Percentiles rank a stretch among this genome's conserved stretches.
Evolutionary conservation across 2,797 vertebrate genomes (phyloP).

Genomic region (Xiphophorus birchmanni): DNA sequence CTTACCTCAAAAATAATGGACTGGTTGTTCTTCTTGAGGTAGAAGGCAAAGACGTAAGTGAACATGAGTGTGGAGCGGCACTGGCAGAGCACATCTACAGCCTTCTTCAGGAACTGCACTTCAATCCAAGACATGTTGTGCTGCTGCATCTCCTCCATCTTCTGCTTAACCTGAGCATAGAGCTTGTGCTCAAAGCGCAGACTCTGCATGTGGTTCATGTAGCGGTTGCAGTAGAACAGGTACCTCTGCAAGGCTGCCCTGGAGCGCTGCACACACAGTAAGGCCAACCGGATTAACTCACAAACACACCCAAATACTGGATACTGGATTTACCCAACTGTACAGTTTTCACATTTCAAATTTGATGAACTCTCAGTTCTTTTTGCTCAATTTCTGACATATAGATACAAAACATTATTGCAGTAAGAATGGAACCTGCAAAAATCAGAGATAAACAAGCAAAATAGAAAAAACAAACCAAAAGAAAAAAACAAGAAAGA

Average conservation of each 20-base stretch:
- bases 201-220: constrained; percentile 99
- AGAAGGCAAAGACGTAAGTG: constrained; percentile 99
- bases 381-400: background rate
- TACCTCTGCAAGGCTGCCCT: constrained; percentile 98
- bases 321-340: background rate
- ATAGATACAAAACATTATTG: background rate
- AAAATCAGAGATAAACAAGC: background rate
- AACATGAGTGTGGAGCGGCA: constrained; percentile 99
- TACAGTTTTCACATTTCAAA: background rate
- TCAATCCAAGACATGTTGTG: constrained; percentile 99
- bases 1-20: constrained; percentile 99
- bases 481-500: background rate
- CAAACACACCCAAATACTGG: background rate
- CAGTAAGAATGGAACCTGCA: background rate
- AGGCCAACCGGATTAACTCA: constrained; percentile 24
- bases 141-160: constrained; percentile 99
- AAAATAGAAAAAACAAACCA: background rate
- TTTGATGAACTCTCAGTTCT: background rate
- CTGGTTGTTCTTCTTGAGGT: constrained; percentile 99
- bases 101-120: constrained; percentile 99
- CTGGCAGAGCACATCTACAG: constrained; percentile 96
- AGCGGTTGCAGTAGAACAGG: constrained; percentile 99
- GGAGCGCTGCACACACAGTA: constrained; percentile 85
- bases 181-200: constrained; percentile 99
- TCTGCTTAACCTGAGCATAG: constrained; percentile 99